Conservation (phyloP, 2,888 invertebrate species). For the Malthinus flaveolus region DNA sequence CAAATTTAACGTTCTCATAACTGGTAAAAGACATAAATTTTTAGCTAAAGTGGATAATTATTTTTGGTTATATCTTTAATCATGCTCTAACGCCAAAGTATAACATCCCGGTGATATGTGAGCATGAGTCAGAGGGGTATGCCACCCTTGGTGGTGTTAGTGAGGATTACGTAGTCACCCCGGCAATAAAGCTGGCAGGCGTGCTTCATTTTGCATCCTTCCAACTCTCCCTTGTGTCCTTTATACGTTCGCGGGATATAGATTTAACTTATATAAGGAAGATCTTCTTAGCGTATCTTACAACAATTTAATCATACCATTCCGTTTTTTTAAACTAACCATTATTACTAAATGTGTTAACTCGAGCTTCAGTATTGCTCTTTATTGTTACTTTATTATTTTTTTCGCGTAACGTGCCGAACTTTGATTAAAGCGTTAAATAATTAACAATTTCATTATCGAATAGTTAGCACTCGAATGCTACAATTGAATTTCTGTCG, state of each 20-base stretch:
- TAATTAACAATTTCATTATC: constrained; percentile 19
- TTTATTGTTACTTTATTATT: not conserved
- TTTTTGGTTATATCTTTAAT: constrained; percentile 22
- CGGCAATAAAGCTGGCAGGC: constrained; percentile 32
- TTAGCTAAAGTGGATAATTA: constrained; percentile 8
- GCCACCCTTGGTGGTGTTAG: constrained; percentile 29
- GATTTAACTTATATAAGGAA: constrained; percentile 17
- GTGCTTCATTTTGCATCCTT: constrained; percentile 31
- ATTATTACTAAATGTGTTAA: not conserved
- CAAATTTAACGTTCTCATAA: no score
- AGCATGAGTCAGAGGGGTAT: constrained; percentile 31
- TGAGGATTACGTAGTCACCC: constrained; percentile 32
- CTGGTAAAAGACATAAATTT: no score
- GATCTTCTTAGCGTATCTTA: constrained; percentile 20
- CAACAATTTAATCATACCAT: constrained; percentile 19
- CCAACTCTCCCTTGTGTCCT: constrained; percentile 29
- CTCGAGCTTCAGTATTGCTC: not conserved
- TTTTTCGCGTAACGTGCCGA: not conserved
- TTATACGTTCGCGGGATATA: constrained; percentile 27
- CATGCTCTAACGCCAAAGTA: constrained; percentile 28
- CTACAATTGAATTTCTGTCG: constrained; percentile 21
- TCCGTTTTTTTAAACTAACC: not conserved
- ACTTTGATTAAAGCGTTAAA: constrained; percentile 15
- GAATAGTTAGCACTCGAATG: constrained; percentile 11
- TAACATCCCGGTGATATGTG: constrained; percentile 30